These are phyloP conservation scores for Equus przewalskii DNA, from an alignment of 2,113 vertebrate species.

Conservation along the genomic window DNA sequence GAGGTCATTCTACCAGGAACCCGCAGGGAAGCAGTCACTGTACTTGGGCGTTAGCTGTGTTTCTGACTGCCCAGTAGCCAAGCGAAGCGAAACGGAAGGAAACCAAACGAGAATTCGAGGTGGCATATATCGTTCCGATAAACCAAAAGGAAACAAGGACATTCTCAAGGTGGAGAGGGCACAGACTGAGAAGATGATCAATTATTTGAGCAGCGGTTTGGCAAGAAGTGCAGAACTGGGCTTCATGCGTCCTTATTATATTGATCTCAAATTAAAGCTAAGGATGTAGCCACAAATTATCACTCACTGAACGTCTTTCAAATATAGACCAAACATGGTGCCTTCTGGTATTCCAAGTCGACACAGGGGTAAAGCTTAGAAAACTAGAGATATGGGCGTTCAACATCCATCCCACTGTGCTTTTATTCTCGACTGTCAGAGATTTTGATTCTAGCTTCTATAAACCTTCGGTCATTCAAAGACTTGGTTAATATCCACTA, in stretches of 20 bases:
- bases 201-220: background rate
- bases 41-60: too few relatives aligned
- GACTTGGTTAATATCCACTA: background rate
- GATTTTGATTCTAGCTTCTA: background rate
- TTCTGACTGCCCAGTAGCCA: background rate
- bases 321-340: background rate
- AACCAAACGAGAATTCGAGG: background rate
- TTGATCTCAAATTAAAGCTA: background rate
- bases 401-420: background rate
- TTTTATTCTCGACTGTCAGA: background rate
- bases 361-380: background rate
- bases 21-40: background rate
- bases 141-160: background rate
- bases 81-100: background rate
- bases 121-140: background rate
- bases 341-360: background rate
- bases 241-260: too few relatives aligned
- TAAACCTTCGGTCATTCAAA: background rate
- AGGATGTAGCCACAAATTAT: background rate
- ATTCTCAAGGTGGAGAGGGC: background rate
- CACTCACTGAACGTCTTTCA: background rate
- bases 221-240: background rate
- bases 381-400: too few relatives aligned
- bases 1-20: background rate
- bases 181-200: rapidly evolving